Percentiles rank a stretch among this genome's conserved stretches.
Conservation (phyloP, 2,113 vertebrate genomes). For the Porphyrio hochstetteri region DNA sequence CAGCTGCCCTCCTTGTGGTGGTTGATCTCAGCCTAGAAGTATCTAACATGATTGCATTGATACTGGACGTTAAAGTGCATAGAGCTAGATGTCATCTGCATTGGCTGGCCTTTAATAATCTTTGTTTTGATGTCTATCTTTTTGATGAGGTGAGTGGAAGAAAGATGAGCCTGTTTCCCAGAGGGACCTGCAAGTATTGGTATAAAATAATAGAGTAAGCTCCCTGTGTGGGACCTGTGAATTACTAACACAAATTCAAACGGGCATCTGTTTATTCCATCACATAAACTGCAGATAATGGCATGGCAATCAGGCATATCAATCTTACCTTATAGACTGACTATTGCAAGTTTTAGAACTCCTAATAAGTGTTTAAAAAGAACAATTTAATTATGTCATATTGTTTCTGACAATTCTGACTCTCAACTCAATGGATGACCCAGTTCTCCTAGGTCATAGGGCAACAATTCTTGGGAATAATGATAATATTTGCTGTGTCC, state of each 20-base stretch:
- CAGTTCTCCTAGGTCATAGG: neutral
- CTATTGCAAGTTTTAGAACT: neutral
- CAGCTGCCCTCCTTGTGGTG: constrained; percentile 7
- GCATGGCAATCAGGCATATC: neutral
- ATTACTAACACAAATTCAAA: neutral
- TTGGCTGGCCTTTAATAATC: neutral
- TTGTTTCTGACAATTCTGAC: neutral
- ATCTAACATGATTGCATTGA: neutral
- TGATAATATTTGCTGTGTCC: neutral
- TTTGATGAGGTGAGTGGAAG: neutral
- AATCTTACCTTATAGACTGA: neutral
- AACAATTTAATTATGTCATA: neutral
- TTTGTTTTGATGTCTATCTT: neutral
- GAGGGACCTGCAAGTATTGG: neutral
- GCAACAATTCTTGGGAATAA: neutral
- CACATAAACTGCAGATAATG: neutral
- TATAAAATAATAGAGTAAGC: neutral
- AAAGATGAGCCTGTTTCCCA: neutral
- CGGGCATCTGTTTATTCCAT: neutral
- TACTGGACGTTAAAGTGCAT: neutral
- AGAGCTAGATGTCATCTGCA: neutral
- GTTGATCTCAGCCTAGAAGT: neutral
- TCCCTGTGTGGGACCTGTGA: neutral
- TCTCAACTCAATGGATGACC: neutral
- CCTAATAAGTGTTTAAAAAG: neutral